These are phyloP conservation scores for Orussus abietinus DNA, from an alignment of 1,140 invertebrate species.

Conservation along the genomic window DNA sequence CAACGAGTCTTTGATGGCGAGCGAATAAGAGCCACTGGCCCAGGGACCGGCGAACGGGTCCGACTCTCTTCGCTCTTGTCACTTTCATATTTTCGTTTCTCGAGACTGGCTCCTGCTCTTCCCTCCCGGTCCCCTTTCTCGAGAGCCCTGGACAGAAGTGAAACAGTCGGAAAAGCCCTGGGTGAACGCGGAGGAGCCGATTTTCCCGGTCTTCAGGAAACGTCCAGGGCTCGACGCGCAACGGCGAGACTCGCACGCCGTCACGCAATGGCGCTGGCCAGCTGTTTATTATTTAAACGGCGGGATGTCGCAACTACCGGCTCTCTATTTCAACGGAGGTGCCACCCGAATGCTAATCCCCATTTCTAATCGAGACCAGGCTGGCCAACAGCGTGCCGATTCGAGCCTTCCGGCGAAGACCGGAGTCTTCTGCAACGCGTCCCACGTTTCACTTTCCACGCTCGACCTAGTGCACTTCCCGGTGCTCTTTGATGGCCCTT, in stretches of 20 bases:
- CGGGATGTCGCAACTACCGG: conserved; percentile 11
- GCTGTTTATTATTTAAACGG: too few species aligned
- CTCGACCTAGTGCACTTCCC: conserved; percentile 28
- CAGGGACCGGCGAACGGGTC: conserved; percentile 27
- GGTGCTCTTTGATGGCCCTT: too few species aligned
- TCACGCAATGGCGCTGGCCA: too few species aligned
- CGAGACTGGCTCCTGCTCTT: neutral
- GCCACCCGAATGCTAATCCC: conserved; percentile 35
- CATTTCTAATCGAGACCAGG: conserved; percentile 31
- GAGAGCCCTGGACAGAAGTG: too few species aligned
- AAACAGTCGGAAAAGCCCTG: too few species aligned
- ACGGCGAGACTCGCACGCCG: too few species aligned
- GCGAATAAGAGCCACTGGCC: conserved; percentile 31
- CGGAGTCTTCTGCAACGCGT: conserved; percentile 27
- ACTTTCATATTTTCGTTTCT: conserved; percentile 37
- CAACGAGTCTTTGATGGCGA: conserved; percentile 6
- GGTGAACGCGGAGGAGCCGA: too few species aligned
- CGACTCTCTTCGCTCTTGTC: conserved; percentile 41
- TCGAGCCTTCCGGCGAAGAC: conserved; percentile 24
- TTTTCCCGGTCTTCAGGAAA: too few species aligned
- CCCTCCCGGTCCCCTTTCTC: neutral
- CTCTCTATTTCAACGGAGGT: conserved; percentile 32
- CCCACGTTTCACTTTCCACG: conserved; percentile 51
- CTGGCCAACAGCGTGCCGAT: conserved; percentile 12
- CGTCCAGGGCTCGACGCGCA: too few species aligned